Conservation (phyloP, 2,888 invertebrate genomes). For the Apamea sordens region DNA sequence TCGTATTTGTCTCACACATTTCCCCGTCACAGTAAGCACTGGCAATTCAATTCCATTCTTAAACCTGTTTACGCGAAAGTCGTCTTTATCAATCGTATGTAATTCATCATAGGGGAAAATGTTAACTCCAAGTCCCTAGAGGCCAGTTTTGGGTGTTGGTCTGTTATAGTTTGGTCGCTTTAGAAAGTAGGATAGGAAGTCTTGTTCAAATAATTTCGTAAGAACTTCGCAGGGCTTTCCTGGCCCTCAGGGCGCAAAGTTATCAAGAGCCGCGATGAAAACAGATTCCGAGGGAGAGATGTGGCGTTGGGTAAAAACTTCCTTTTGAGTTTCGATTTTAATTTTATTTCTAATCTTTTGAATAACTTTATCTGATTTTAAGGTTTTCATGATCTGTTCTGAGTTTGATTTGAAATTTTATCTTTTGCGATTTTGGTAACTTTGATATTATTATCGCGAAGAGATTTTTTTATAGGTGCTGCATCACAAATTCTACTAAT, state of each 20-base stretch:
- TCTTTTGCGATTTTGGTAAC: not conserved
- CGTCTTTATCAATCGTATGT: conserved; percentile 69
- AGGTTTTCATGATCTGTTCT: conserved; percentile 2
- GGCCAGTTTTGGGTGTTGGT: conserved; percentile 74
- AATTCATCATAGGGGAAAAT: conserved; percentile 68
- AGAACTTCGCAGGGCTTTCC: conserved; percentile 84
- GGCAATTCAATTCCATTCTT: conserved; percentile 65
- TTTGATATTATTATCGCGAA: not conserved
- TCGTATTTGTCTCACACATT: conserved; percentile 66
- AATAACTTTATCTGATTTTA: conserved; percentile 38
- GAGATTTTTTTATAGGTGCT: not conserved
- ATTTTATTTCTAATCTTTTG: conserved; percentile 48
- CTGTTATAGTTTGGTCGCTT: conserved; percentile 67
- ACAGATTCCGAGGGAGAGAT: conserved; percentile 68
- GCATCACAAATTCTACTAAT: not conserved
- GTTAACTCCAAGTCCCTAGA: conserved; percentile 67
- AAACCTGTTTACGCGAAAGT: conserved; percentile 71
- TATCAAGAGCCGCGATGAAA: conserved; percentile 78
- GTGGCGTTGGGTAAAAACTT: conserved; percentile 67
- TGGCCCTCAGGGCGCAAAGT: conserved; percentile 82
- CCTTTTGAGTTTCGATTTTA: conserved; percentile 42
- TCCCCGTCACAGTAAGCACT: conserved; percentile 64
- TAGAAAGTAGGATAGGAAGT: conserved; percentile 65
- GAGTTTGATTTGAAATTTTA: conserved; percentile 2
- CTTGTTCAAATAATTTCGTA: conserved; percentile 88